phyloP scores from a whole-genome alignment of 1,140 invertebrate genomes.

The Alviniconcha marisindica region DNA sequence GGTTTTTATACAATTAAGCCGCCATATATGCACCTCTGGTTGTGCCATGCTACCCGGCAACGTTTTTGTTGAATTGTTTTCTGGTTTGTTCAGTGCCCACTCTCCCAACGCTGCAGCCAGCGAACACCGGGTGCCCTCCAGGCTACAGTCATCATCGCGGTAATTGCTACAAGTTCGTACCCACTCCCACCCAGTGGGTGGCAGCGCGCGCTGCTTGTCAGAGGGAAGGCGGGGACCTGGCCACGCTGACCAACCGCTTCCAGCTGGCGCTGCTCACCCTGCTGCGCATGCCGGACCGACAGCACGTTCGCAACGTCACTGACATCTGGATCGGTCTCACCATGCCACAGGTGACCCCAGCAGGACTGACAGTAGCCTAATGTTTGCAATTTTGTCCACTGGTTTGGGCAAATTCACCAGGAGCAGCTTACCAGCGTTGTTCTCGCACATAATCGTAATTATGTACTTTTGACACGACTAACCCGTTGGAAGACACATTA shows the following conservation, averaged over 20 bases:
- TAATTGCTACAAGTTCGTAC: slow-evolving; percentile 43
- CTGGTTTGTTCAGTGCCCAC: neutral
- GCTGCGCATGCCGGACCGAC: neutral
- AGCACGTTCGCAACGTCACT: neutral
- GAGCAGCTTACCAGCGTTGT: no score
- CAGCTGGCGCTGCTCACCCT: slow-evolving; percentile 14
- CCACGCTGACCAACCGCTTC: slow-evolving; percentile 28
- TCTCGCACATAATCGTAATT: no score
- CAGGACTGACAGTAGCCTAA: no score
- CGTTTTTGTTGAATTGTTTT: no score
- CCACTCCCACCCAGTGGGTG: slow-evolving; percentile 20
- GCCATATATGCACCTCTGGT: no score
- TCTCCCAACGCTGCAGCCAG: slow-evolving; percentile 14
- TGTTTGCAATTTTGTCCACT: no score
- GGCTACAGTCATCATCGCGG: slow-evolving; percentile 34
- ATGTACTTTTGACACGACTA: no score
- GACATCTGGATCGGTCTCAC: slow-evolving; percentile 15
- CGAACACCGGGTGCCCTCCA: slow-evolving; percentile 11
- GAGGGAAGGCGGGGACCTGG: slow-evolving; percentile 37
- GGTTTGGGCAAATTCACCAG: no score
- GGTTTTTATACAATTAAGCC: no score
- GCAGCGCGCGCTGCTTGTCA: slow-evolving; percentile 19
- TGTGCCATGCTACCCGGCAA: no score
- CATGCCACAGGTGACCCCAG: neutral
- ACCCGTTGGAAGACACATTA: no score